Base-by-base conservation (phyloP, 2,888 invertebrate genomes). In the Drosophila cognata region DNA sequence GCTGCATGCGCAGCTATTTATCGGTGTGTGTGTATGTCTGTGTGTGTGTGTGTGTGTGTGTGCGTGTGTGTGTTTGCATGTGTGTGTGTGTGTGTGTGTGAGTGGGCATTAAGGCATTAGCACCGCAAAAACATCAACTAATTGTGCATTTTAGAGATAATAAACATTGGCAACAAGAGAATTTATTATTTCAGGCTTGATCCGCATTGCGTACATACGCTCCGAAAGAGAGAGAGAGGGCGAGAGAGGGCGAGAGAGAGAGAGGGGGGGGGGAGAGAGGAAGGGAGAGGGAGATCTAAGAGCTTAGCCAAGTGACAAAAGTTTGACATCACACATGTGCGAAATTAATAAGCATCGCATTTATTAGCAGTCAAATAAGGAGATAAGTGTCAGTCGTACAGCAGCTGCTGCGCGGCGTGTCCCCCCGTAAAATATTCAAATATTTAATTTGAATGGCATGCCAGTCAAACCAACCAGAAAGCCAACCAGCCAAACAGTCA, bases 81-180 rank as follows among this genome's bases (percentile, higher is more conserved):
- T 60, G 62, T 48, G 52, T 67, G 53, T 33, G 55, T 48, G 59
- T 50, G 43, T 5, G 16, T 50, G 11, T 64, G 50, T 64, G 62
- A 63, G 43, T 52, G 41, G 38, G 79, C 73, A 89, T 89, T 88
- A 87, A 82, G 81, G 89, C 77, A 87, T 89, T 87, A 87, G 89
- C 82, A 88, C 88, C 82, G 74, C 88, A 89, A 84, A 88, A 89
- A 84, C 88, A 87, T 87, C 79, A 89, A 82, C 87, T 87, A 87
- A 87, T 87, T 87, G 87, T 82, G 88, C 85, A 89, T 81, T 87
- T 87, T 85, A 74, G 83, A 79, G 88, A 89, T 87, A 87, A 87
- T 87, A 85, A 84, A 88, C 88, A 85, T 58, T 56, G 70, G 51
- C 78, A 78, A 71, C 72, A 74, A 76, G 84, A 86, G 85, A 46